Percentiles rank a stretch among this genome's conserved stretches.
phyloP scores from a whole-genome alignment of 64 coral and sea anemone genomes.

The Dendronephthya gigantea region DNA sequence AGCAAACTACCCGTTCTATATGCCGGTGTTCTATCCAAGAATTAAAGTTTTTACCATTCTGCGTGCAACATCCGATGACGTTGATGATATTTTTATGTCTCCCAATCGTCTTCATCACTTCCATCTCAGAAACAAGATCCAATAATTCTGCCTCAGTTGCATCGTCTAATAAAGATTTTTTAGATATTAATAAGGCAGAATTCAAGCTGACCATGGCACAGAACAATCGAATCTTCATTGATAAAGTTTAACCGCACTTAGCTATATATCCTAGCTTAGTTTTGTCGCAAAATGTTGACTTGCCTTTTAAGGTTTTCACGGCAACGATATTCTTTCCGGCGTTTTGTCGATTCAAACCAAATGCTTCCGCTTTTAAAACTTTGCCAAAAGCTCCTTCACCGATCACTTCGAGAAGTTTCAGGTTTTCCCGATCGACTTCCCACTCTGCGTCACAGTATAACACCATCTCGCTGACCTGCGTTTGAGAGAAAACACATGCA shows the following conservation, averaged over 20 bases:
- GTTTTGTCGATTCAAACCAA: neutral
- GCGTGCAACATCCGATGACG: slow-evolving; percentile 70
- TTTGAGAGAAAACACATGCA: neutral
- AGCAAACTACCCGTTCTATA: neutral
- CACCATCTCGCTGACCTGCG: slow-evolving; percentile 41
- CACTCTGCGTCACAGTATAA: slow-evolving; percentile 44
- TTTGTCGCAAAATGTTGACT: neutral
- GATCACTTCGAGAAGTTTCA: slow-evolving; percentile 30
- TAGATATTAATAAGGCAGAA: slow-evolving; percentile 8
- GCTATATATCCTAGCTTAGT: too few relatives aligned
- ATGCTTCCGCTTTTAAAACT: slow-evolving; percentile 45
- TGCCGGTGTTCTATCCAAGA: neutral
- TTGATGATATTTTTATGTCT: slow-evolving; percentile 93
- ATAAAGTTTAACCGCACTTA: neutral
- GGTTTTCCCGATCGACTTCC: slow-evolving; percentile 40
- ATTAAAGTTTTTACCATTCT: slow-evolving; percentile 40
- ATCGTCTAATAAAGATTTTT: slow-evolving; percentile 45
- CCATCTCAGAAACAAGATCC: slow-evolving; percentile 93
- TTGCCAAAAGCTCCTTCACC: slow-evolving; percentile 66
- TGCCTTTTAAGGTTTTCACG: slow-evolving; percentile 96
- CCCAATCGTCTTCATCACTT: slow-evolving; percentile 97
- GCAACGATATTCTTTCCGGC: slow-evolving; percentile 42
- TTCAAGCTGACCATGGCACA: too few relatives aligned
- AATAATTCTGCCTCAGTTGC: slow-evolving; percentile 64
- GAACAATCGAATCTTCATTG: too few relatives aligned